Conservation (phyloP, 1,140 invertebrate species). For the Apis dorsata region DNA sequence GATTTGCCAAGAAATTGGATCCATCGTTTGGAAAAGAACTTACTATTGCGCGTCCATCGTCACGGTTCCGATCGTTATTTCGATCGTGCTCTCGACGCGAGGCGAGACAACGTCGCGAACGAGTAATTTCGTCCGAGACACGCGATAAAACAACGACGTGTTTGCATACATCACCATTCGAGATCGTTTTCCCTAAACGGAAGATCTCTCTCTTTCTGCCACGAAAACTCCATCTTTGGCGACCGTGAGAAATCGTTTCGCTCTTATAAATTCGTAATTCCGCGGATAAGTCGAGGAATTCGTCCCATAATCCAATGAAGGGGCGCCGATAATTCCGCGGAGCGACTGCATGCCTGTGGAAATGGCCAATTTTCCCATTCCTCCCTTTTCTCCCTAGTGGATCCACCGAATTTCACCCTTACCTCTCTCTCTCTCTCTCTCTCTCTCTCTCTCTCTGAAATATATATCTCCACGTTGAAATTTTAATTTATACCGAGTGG, state of each 20-base stretch:
- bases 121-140: conserved; percentile 5
- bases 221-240: no score
- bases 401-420: conserved; percentile 6
- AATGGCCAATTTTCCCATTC: background rate
- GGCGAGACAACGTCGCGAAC: no score
- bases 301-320: conserved; percentile 45
- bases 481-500: conserved; percentile 30
- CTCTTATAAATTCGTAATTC: conserved; percentile 42
- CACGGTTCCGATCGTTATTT: no score
- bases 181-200: background rate
- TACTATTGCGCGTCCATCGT: no score
- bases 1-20: background rate
- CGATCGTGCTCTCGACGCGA: no score
- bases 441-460: background rate
- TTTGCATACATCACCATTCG: background rate
- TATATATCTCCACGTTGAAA: conserved; percentile 1
- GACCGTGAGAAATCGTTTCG: conserved; percentile 36
- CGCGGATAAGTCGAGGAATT: conserved; percentile 42
- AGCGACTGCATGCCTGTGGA: conserved; percentile 34
- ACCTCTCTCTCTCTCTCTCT: background rate
- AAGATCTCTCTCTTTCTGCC: no score
- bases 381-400: background rate
- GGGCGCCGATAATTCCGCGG: conserved; percentile 38
- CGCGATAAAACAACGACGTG: background rate
- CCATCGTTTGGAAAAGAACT: no score